Percentiles rank a stretch among this genome's conserved stretches.
phyloP scores from a whole-genome alignment of 1,140 invertebrate species.

The Nephila pilipes region DNA sequence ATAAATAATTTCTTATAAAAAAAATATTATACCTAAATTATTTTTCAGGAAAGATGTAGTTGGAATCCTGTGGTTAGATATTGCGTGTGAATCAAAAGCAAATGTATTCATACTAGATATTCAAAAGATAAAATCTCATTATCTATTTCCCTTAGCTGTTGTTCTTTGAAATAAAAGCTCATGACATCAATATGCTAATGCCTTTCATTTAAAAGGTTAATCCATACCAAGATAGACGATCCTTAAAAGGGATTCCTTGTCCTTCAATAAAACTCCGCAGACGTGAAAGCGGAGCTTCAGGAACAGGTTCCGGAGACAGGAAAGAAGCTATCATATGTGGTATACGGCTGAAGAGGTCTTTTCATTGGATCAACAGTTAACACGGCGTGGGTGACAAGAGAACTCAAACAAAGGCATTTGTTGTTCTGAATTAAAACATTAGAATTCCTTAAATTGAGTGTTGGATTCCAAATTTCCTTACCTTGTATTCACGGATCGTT shows the following conservation, averaged over 20 bases:
- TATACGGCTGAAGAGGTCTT: background rate
- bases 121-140: too few species aligned
- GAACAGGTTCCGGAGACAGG: background rate
- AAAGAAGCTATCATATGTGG: background rate
- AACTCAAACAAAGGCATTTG: background rate
- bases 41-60: too few species aligned
- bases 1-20: too few species aligned
- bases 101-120: too few species aligned
- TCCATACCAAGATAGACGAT: background rate
- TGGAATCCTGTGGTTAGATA: too few species aligned
- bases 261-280: background rate
- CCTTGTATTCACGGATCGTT: too few species aligned
- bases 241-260: constrained; percentile 25
- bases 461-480: too few species aligned
- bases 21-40: too few species aligned
- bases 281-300: background rate
- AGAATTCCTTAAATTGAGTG: too few species aligned
- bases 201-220: background rate
- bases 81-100: too few species aligned
- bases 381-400: background rate
- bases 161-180: background rate
- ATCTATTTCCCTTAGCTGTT: background rate
- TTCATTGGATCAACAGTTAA: background rate
- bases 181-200: background rate
- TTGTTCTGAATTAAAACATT: too few species aligned